Evolutionary conservation across 2,797 vertebrate species (phyloP).

Genomic region (Cichlasoma orientale): DNA sequence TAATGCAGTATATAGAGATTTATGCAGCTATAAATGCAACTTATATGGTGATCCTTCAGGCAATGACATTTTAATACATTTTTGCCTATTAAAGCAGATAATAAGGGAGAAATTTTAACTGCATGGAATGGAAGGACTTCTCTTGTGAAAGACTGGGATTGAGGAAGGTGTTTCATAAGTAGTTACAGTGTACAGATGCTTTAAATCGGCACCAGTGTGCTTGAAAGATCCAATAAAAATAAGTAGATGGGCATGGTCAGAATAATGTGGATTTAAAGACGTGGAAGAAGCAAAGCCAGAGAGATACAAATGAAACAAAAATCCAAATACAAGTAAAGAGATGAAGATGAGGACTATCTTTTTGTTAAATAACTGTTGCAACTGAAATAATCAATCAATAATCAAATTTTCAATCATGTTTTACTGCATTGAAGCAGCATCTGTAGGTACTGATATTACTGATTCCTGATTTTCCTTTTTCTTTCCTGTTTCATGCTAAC

Average conservation of each 20-base stretch:
- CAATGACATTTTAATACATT: constrained; percentile 44
- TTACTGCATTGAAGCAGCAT: too few relatives aligned
- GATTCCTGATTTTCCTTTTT: too few relatives aligned
- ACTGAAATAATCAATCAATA: too few relatives aligned
- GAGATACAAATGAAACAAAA: neutral
- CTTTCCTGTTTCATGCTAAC: neutral
- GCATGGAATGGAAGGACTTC: constrained; percentile 3
- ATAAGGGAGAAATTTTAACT: constrained; percentile 34
- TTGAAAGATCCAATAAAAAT: constrained; percentile 3
- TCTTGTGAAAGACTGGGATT: constrained; percentile 14
- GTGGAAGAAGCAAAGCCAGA: neutral
- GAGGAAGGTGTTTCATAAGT: constrained; percentile 57
- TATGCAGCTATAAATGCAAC: constrained; percentile 28
- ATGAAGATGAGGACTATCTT: neutral
- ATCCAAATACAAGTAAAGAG: neutral
- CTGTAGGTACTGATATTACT: too few relatives aligned
- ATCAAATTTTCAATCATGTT: neutral
- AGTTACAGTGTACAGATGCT: constrained; percentile 21
- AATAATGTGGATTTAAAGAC: neutral
- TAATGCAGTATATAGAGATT: constrained; percentile 50
- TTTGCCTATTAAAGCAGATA: constrained; percentile 50
- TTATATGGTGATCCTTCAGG: neutral
- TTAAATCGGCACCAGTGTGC: neutral
- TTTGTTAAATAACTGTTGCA: neutral
- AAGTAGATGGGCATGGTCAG: neutral